phyloP scores from a whole-genome alignment of 2,888 invertebrate species.

The Epicampocera succincta region DNA sequence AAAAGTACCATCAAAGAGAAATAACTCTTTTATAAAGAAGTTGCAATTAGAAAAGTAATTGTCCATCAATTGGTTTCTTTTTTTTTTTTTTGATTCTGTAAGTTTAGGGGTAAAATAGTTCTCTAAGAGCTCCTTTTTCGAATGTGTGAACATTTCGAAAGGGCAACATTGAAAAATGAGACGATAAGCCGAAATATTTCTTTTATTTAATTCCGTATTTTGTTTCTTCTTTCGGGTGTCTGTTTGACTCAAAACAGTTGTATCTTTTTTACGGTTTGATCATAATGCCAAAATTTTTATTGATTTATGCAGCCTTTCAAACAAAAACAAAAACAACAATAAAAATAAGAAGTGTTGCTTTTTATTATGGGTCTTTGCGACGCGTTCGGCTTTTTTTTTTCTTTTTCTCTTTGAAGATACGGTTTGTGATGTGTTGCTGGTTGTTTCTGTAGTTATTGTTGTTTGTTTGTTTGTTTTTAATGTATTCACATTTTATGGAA shows the following conservation, averaged over 20 bases:
- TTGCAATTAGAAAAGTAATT: too few species aligned
- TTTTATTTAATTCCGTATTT: neutral
- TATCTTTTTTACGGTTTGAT: conserved; percentile 61
- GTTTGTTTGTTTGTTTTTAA: conserved; percentile 1
- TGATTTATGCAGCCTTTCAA: conserved; percentile 67
- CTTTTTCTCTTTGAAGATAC: conserved; percentile 13
- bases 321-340: conserved; percentile 18
- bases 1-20: too few species aligned
- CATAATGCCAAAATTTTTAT: conserved; percentile 68
- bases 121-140: too few species aligned
- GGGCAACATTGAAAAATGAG: too few species aligned
- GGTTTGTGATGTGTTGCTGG: conserved; percentile 1
- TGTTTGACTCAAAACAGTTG: conserved; percentile 23
- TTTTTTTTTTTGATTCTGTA: too few species aligned
- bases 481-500: conserved; percentile 48
- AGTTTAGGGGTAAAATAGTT: too few species aligned
- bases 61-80: too few species aligned
- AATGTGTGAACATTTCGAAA: too few species aligned
- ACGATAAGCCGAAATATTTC: neutral
- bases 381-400: conserved; percentile 10
- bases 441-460: too few species aligned
- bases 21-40: too few species aligned
- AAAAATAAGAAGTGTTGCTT: conserved; percentile 34
- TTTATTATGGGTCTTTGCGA: neutral
- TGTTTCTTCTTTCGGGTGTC: neutral